These are phyloP conservation scores for Gallinago nigripennis DNA, from an alignment of 2,797 vertebrate genomes.

Conservation along the genomic window DNA sequence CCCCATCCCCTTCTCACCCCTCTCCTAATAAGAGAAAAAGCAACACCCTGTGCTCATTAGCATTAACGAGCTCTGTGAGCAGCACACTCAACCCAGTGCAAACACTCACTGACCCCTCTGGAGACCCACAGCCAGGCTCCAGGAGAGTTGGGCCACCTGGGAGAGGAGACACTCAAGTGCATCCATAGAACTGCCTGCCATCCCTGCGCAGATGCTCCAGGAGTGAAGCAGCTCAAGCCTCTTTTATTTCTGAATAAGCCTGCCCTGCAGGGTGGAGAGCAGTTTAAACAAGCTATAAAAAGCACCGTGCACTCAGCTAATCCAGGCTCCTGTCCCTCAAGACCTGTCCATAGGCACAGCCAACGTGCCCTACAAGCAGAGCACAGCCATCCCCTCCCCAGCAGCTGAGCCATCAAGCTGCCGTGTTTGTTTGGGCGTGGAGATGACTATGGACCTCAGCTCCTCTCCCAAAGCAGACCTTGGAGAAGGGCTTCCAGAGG, in stretches of 20 bases:
- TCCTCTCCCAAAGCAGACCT: neutral
- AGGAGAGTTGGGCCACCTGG: neutral
- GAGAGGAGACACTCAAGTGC: neutral
- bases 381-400: neutral
- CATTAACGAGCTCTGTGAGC: neutral
- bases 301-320: rapidly evolving
- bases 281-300: neutral
- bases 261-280: neutral
- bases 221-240: neutral
- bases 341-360: neutral
- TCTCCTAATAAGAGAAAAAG: neutral
- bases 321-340: neutral
- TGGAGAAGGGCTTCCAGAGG: neutral
- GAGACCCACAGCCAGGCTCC: neutral
- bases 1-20: neutral
- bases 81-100: neutral
- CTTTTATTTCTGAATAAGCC: neutral
- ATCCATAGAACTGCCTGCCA: neutral
- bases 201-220: rapidly evolving
- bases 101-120: neutral
- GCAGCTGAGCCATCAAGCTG: neutral
- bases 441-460: neutral
- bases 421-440: rapidly evolving
- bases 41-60: neutral
- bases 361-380: neutral